Conservation (phyloP, 2,797 vertebrate species). For the Chloroceryle amazona region DNA sequence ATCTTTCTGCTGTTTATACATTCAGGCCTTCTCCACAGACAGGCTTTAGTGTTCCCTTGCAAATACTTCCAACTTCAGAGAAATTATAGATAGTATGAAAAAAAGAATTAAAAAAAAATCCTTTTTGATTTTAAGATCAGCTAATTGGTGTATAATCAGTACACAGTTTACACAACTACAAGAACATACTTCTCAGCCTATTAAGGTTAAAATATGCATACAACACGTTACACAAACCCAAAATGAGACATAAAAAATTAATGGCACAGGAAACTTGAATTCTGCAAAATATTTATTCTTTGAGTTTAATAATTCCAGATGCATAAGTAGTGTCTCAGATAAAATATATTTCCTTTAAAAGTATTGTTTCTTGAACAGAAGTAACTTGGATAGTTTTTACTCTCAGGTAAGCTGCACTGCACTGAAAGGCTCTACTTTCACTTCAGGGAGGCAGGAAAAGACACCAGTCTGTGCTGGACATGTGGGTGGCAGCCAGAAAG, state of each 20-base stretch:
- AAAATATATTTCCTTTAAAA: neutral
- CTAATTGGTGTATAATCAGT: slow-evolving; percentile 48
- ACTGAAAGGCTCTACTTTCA: neutral
- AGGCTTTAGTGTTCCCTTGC: slow-evolving; percentile 13
- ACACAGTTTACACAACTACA: slow-evolving; percentile 16
- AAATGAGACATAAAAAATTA: slow-evolving; percentile 23
- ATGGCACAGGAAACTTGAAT: neutral
- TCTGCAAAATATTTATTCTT: slow-evolving; percentile 57
- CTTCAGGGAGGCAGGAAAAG: neutral
- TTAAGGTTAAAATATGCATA: slow-evolving; percentile 44
- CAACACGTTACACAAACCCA: neutral
- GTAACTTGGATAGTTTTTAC: neutral
- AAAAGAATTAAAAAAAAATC: neutral
- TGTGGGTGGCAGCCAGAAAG: neutral
- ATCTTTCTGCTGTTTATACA: neutral
- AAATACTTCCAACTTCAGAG: slow-evolving; percentile 36
- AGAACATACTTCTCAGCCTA: slow-evolving; percentile 38
- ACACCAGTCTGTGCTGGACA: neutral
- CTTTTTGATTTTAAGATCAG: neutral
- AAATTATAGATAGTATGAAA: neutral
- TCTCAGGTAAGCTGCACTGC: neutral
- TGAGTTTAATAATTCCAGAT: neutral
- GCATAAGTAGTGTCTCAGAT: neutral
- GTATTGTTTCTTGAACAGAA: neutral
- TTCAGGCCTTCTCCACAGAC: neutral